Conservation (phyloP, 1,140 invertebrate genomes). For the Sweltsa coloradensis region DNA sequence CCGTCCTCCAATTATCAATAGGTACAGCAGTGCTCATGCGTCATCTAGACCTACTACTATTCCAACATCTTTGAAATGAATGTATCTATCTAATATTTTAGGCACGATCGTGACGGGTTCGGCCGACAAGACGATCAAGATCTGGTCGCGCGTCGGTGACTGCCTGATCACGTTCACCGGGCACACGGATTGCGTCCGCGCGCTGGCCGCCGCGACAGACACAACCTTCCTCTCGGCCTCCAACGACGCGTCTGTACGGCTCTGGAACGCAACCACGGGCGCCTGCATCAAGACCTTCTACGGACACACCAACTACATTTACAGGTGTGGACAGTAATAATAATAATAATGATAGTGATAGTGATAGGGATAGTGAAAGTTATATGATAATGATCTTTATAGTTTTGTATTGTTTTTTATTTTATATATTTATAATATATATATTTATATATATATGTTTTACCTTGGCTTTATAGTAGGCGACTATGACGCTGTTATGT, state of each 20-base stretch:
- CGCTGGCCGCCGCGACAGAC: constrained; percentile 32
- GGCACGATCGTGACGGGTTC: constrained; percentile 65
- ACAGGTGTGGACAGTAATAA: constrained; percentile 27
- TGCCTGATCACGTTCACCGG: constrained; percentile 37
- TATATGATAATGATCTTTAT: neutral
- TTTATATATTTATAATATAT: too few relatives aligned
- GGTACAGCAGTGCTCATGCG: too few relatives aligned
- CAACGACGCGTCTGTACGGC: constrained; percentile 42
- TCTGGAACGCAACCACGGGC: constrained; percentile 36
- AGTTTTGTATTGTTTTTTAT: neutral
- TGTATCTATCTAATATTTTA: too few relatives aligned
- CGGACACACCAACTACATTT: constrained; percentile 45
- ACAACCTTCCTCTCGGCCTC: constrained; percentile 43
- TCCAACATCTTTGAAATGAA: too few relatives aligned
- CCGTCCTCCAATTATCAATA: too few relatives aligned
- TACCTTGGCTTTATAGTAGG: too few relatives aligned
- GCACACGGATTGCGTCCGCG: constrained; percentile 48
- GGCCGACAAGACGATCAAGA: constrained; percentile 80
- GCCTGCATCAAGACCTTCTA: constrained; percentile 34
- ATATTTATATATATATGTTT: too few relatives aligned
- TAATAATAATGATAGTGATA: neutral
- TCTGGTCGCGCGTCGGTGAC: constrained; percentile 57
- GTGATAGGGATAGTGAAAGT: too few relatives aligned
- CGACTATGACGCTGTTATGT: too few relatives aligned
- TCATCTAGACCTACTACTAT: too few relatives aligned